Evolutionary conservation across 2,113 vertebrate genomes (phyloP), one percentile per base, ranked within the genome.

Genomic region (Elephas maximus): DNA sequence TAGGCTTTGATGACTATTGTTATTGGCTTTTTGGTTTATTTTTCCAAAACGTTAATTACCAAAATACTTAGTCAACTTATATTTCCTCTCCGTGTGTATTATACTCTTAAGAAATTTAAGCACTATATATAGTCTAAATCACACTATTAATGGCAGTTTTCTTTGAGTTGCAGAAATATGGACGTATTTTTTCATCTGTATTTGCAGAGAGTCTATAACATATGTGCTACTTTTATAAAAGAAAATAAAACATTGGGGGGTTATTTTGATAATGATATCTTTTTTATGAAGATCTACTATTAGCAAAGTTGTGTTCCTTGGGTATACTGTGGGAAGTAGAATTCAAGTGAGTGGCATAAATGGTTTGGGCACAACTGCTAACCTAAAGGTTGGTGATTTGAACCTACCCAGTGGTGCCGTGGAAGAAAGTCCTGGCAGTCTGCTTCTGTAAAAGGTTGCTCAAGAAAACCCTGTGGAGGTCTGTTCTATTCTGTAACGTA

Each of bases 281-380:
- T 80, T 94, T 92, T 83, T 51, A 83, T 94, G 60, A 96, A 57
- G 23, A 60, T 82, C 28, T 77, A 51, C 20, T 79, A 81, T 87
- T 10, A 93, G 82, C n/a, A 74, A 93, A 76, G 12, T 30, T 94
- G 24, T 80, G 17, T 88, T 79, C 20, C 78, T 76, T 95, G 11
- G 78, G 5, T 96, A 65, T 88, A 60, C 3, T 90, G 28, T 94
- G 53, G 53, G 67, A 94, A 89, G n/a, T 14, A 82, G 60, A 74
- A 62, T 53, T 94, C 37, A 71, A 53, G 33, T 37, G 17, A 21
- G 17, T 17, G n/a, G 10, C 1, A 8, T 8, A 65, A 9, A 28
- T n/a, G 69, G 69, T 20, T 73, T 73, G 69, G 33, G n/a, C n/a
- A 6, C 18, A 4, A 37, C 33, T 73, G 10, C 6, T 73, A 73